A percentile compares a stretch with the other conserved stretches of the same genome.
phyloP scores from a whole-genome alignment of 2,888 invertebrate species.

The Sinodicranocentrus sp. region DNA sequence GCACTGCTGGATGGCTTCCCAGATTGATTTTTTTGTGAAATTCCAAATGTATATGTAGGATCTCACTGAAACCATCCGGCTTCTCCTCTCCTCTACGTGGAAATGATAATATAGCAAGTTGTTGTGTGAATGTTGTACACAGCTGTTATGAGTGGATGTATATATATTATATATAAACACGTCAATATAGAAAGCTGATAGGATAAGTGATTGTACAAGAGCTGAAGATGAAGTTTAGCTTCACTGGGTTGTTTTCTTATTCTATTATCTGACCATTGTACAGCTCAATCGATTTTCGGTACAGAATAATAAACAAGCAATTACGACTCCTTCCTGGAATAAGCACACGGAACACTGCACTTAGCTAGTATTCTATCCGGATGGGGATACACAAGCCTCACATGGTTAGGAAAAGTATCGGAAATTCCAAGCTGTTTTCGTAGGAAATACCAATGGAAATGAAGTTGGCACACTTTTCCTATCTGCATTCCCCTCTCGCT shows the following conservation, averaged over 20 bases:
- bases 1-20: conserved; percentile 47
- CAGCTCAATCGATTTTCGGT: conserved; percentile 46
- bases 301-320: conserved; percentile 54
- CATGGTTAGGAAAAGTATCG: neutral
- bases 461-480: conserved; percentile 52
- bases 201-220: neutral
- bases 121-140: no score
- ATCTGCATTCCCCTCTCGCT: neutral
- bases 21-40: conserved; percentile 38
- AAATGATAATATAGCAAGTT: no score
- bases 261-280: conserved; percentile 47
- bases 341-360: conserved; percentile 23
- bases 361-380: no score
- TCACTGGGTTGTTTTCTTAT: conserved; percentile 15
- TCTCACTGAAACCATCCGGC: no score
- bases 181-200: no score
- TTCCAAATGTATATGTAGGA: neutral
- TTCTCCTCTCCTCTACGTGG: neutral
- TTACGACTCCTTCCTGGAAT: conserved; percentile 29
- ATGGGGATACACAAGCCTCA: no score
- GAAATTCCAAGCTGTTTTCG: conserved; percentile 22
- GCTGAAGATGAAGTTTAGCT: neutral
- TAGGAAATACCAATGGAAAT: conserved; percentile 25
- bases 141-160: no score
- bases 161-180: no score